phyloP scores from a whole-genome alignment of 1,140 invertebrate species.

The Leptestheria dahalacensis region DNA sequence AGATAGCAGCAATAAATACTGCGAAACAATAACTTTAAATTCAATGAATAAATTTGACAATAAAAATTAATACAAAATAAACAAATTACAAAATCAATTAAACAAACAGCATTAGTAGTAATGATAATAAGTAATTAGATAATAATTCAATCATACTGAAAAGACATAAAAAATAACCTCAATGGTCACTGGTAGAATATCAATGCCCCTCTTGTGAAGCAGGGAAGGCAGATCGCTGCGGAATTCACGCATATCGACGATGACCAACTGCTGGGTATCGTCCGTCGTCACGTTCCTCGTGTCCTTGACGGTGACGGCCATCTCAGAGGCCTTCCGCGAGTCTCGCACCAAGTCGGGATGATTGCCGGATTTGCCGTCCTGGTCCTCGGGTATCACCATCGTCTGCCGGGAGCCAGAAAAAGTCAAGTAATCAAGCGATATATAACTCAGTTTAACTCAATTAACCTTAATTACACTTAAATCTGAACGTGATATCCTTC shows the following conservation, averaged over 20 bases:
- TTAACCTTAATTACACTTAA: no score
- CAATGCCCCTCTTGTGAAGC: constrained; percentile 80
- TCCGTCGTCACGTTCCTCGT: constrained; percentile 31
- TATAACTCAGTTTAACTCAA: no score
- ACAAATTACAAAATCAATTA: constrained; percentile 13
- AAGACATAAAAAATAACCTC: constrained; percentile 40
- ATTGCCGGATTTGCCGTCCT: constrained; percentile 67
- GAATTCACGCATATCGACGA: constrained; percentile 98
- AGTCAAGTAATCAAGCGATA: constrained; percentile 18
- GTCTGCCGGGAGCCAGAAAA: no score
- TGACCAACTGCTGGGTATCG: constrained; percentile 41
- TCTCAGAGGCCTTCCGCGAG: constrained; percentile 27
- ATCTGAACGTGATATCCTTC: no score
- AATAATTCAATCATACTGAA: no score
- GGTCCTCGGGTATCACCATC: constrained; percentile 81
- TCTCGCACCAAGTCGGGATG: constrained; percentile 43
- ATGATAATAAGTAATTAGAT: constrained; percentile 7
- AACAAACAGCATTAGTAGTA: neutral
- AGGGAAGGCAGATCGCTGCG: constrained; percentile 87
- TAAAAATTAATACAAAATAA: constrained; percentile 10
- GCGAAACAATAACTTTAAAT: no score
- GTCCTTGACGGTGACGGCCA: constrained; percentile 27
- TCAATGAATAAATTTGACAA: no score
- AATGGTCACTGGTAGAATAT: constrained; percentile 82
- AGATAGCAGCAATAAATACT: no score